These are phyloP conservation scores for Lamprotornis superbus DNA, from an alignment of 2,113 vertebrate genomes.

Conservation along the genomic window DNA sequence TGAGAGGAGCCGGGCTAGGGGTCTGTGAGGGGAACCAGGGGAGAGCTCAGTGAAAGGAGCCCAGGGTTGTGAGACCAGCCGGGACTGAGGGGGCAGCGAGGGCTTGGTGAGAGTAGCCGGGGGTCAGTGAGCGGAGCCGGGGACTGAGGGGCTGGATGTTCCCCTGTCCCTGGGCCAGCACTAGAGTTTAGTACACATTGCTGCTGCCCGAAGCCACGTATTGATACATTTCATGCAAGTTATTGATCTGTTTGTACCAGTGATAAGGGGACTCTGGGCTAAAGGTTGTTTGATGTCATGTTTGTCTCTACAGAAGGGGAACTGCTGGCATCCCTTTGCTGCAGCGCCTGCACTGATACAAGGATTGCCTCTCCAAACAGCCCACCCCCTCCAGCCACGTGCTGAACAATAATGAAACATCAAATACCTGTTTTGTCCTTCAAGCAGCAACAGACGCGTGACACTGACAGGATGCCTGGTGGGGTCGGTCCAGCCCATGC, in stretches of 20 bases:
- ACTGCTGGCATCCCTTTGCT: not conserved
- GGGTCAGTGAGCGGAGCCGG: not conserved
- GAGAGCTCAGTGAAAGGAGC: not conserved
- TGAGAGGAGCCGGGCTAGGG: too few species aligned
- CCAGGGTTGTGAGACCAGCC: not conserved
- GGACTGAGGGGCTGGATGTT: not conserved
- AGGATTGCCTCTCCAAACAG: not conserved
- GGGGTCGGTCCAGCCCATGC: fast-evolving
- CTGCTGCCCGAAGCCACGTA: not conserved
- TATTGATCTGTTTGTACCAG: not conserved
- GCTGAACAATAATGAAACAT: not conserved
- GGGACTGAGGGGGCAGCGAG: too few species aligned
- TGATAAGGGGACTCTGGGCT: not conserved
- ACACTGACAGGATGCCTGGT: fast-evolving
- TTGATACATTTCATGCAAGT: not conserved
- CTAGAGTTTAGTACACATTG: not conserved
- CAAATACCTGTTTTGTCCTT: not conserved
- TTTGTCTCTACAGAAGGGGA: not conserved
- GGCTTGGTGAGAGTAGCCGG: not conserved
- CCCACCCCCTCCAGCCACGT: not conserved
- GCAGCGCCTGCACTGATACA: fast-evolving
- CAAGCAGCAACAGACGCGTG: not conserved
- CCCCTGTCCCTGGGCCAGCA: not conserved
- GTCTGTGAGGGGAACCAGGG: not conserved
- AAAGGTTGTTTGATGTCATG: not conserved